Evolutionary conservation across 2,888 invertebrate species (phyloP).

Genomic region (Protodeltote pygarga): DNA sequence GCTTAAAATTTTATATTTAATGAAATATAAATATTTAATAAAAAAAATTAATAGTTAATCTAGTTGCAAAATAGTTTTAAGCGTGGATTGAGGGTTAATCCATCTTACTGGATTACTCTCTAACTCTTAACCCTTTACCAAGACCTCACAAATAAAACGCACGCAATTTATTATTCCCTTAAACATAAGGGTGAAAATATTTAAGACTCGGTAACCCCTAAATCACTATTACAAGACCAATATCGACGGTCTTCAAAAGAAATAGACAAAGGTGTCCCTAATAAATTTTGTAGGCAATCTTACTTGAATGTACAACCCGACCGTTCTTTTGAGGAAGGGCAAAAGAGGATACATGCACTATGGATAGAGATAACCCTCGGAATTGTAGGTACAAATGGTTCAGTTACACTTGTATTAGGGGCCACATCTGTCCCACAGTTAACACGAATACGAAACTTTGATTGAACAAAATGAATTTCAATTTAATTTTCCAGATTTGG

Average conservation of each 20-base stretch:
- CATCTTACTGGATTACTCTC: not conserved
- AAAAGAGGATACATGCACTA: conserved; percentile 25
- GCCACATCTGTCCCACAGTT: too few relatives aligned
- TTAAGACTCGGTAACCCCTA: conserved; percentile 17
- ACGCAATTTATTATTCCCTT: conserved; percentile 15
- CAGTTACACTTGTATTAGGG: too few relatives aligned
- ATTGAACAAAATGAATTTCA: too few relatives aligned
- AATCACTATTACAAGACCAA: conserved; percentile 42
- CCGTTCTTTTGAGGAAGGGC: not conserved
- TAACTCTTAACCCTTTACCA: conserved; percentile 1
- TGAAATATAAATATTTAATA: too few relatives aligned
- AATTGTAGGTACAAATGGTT: too few relatives aligned
- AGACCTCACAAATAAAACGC: conserved; percentile 7
- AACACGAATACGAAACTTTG: too few relatives aligned
- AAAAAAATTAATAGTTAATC: not conserved
- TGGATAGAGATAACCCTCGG: too few relatives aligned
- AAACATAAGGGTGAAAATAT: conserved; percentile 15
- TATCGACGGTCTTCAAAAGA: conserved; percentile 43
- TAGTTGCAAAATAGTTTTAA: not conserved
- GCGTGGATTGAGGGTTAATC: not conserved
- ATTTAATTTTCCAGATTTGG: too few relatives aligned
- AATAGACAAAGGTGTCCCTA: conserved; percentile 37
- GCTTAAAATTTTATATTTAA: too few relatives aligned
- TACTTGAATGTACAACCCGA: conserved; percentile 27
- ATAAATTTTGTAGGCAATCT: conserved; percentile 50